phyloP scores from a whole-genome alignment of 2,888 invertebrate species.

The Heliconius sara region DNA sequence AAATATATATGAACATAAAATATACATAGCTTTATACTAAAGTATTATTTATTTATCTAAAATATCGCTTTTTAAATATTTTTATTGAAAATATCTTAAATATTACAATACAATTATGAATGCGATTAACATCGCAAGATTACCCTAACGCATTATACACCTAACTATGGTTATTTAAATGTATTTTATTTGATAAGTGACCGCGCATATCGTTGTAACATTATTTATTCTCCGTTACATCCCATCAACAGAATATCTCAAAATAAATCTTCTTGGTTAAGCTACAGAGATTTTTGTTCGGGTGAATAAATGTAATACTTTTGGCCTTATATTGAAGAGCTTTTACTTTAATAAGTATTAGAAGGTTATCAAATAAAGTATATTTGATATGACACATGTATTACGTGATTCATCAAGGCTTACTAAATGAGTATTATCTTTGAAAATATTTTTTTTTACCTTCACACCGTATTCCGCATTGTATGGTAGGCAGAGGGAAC shows the following conservation, averaged over 20 bases:
- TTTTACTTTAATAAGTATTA: constrained; percentile 35
- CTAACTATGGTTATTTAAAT: neutral
- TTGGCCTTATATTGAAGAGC: constrained; percentile 34
- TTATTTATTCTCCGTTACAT: constrained; percentile 37
- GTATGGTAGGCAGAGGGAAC: neutral
- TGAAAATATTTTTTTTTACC: neutral
- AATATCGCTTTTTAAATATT: no score
- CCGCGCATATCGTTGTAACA: constrained; percentile 30
- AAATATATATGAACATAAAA: neutral
- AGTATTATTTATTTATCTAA: neutral
- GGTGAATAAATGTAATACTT: constrained; percentile 31
- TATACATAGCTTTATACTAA: neutral
- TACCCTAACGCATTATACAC: constrained; percentile 7
- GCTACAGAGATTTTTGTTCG: constrained; percentile 29
- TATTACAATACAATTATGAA: neutral
- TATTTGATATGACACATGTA: constrained; percentile 3
- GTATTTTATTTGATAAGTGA: constrained; percentile 28
- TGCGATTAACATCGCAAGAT: neutral
- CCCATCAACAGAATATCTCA: constrained; percentile 29
- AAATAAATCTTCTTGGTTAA: constrained; percentile 30
- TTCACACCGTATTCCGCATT: no score
- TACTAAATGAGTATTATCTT: constrained; percentile 9
- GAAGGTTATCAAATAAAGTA: constrained; percentile 19
- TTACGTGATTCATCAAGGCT: constrained; percentile 15
- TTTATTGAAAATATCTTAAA: neutral